These are phyloP conservation scores for Drosophila varians DNA, from an alignment of 1,140 invertebrate genomes.

Conservation along the genomic window DNA sequence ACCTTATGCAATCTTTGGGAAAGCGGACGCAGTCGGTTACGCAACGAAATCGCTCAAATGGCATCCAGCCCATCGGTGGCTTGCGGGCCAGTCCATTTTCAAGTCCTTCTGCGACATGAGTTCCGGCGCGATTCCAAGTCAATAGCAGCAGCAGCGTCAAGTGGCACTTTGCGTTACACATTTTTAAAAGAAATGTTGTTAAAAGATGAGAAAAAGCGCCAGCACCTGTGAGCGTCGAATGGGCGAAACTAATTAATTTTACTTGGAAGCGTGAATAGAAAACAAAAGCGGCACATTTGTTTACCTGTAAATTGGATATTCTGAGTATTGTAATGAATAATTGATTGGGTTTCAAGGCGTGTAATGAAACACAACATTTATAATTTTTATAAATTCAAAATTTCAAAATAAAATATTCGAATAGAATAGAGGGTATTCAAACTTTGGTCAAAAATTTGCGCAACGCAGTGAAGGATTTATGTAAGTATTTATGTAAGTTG, in stretches of 20 bases:
- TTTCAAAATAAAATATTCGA: too few species aligned
- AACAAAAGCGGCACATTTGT: too few species aligned
- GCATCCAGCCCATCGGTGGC: slow-evolving; percentile 94
- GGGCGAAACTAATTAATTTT: neutral
- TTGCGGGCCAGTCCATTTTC: slow-evolving; percentile 93
- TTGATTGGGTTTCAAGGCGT: too few species aligned
- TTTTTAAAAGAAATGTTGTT: neutral
- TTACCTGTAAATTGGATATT: too few species aligned
- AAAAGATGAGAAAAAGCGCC: neutral
- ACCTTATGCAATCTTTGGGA: slow-evolving; percentile 96
- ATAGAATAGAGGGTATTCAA: too few species aligned
- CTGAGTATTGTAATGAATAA: too few species aligned
- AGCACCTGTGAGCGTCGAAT: neutral
- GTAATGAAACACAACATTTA: too few species aligned
- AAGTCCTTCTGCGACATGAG: slow-evolving; percentile 70
- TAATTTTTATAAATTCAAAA: too few species aligned
- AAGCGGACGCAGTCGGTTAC: slow-evolving; percentile 96
- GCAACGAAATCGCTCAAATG: slow-evolving; percentile 96
- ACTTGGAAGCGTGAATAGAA: too few species aligned
- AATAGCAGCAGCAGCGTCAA: neutral
- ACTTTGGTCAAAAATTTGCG: too few species aligned
- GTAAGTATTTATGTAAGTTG: too few species aligned
- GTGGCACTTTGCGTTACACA: neutral
- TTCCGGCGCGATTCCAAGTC: neutral
- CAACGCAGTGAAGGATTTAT: too few species aligned